These are phyloP conservation scores for Macrochelys suwanniensis DNA, from an alignment of 2,797 vertebrate species.

Conservation along the genomic window DNA sequence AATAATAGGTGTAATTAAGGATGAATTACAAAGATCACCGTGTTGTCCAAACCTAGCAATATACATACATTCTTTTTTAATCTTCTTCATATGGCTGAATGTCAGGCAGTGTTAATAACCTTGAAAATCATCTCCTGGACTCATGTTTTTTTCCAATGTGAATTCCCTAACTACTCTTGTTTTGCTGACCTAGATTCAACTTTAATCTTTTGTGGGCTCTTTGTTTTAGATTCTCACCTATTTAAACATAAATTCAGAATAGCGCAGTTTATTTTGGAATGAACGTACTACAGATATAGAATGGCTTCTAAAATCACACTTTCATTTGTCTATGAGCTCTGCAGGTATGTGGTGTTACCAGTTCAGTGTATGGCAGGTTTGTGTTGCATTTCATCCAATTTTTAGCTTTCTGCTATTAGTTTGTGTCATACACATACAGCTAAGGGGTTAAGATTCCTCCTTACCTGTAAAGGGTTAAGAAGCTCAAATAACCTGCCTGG, in stretches of 20 bases:
- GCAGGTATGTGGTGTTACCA: background rate
- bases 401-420: background rate
- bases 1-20: background rate
- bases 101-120: background rate
- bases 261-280: background rate
- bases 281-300: background rate
- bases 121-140: slow-evolving; percentile 11
- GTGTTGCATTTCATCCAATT: background rate
- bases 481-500: no score
- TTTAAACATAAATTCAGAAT: background rate
- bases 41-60: slow-evolving; percentile 31
- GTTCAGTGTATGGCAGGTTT: background rate
- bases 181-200: slow-evolving; percentile 17
- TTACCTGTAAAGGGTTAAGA: no score
- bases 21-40: slow-evolving; percentile 39
- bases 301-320: background rate
- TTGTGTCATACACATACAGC: background rate
- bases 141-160: background rate
- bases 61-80: slow-evolving; percentile 2
- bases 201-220: background rate
- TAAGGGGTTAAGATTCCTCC: no score
- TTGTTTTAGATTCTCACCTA: background rate
- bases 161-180: background rate
- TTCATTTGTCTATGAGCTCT: background rate
- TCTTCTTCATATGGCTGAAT: background rate